Base-by-base conservation (phyloP, 1,140 invertebrate species). In the Meloidogyne chitwoodi region DNA sequence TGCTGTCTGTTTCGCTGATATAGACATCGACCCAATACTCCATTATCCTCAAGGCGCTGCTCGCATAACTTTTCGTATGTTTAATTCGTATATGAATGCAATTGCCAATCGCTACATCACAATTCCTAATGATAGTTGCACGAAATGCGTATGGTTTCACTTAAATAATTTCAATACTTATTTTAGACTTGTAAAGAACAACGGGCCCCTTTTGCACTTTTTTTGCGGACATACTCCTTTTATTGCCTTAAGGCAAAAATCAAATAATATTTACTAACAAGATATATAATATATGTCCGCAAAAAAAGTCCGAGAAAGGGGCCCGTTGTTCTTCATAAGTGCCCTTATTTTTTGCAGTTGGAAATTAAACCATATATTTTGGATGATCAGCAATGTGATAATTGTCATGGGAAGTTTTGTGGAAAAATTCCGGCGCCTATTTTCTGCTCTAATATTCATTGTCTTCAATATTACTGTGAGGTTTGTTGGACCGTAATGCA, bases 31-130 rank as follows among this genome's bases (percentile, higher is more conserved):
- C 89, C 96, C 96, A 0, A 96, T 99, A 88, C 90, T 99, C 38
- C 98, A 98, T 87, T 99, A 99, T 89, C 97, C 97, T 0, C 99
- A 99, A 90, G 97, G 97, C 64, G 96, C 96, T 12, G 96, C 95
- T 8, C 90, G 96, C 27, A 96, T 99, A 62, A 95, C 96, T 29
- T 99, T 99, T 90, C 94, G 93, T 74, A 98, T 97, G 89, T 95
- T 98, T 88, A 65, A 76, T 27, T 72, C 74, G 3, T 75, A 26
- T 71, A 62, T 76, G 10, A 75, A n/a, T 31, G 75, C 65, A 26
- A 44, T 76, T 19, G 14, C 2, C 14, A 44, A 27, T 31, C 65
- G 31, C 4, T 76, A 68, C 11, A 75, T 76, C n/a, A 74, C 31
- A 94, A 98, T 88, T 96, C 94, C 87, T 11, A 64, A 73, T 34